A percentile compares a stretch with the other conserved stretches of the same genome.
Evolutionary conservation across 2,888 invertebrate species (phyloP).

Genomic region (Nomada lathburiana): DNA sequence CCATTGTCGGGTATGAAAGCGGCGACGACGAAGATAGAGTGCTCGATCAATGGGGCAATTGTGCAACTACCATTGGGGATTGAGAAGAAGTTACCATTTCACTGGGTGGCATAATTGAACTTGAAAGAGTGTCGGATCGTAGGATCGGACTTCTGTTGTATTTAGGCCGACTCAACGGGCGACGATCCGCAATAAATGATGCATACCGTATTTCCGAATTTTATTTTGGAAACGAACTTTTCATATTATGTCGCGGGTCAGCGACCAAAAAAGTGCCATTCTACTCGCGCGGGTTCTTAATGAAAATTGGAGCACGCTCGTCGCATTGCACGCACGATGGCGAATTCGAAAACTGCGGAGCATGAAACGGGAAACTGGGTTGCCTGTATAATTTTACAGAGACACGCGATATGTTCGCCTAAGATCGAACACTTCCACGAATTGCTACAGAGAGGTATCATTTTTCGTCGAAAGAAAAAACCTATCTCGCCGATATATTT

Average conservation of each 20-base stretch:
- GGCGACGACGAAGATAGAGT: background rate
- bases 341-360: constrained; percentile 34
- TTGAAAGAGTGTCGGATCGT: background rate
- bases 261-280: background rate
- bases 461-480: constrained; percentile 43
- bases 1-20: constrained; percentile 18
- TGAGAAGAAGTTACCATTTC: background rate
- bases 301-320: background rate
- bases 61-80: background rate
- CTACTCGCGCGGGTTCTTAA: background rate
- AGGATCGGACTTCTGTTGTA: background rate
- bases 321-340: background rate
- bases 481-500: constrained; percentile 14
- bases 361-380: constrained; percentile 45
- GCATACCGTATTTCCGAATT: too few species aligned
- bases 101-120: background rate
- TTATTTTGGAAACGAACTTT: too few species aligned
- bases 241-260: too few species aligned
- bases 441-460: constrained; percentile 48
- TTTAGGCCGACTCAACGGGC: too few species aligned
- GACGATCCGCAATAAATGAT: too few species aligned
- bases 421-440: constrained; percentile 49
- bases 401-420: constrained; percentile 56
- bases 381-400: constrained; percentile 57
- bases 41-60: constrained; percentile 7